Evolutionary conservation across 2,888 invertebrate species (phyloP), one percentile per base, ranked within the genome.

Genomic region (Salticus scenicus): DNA sequence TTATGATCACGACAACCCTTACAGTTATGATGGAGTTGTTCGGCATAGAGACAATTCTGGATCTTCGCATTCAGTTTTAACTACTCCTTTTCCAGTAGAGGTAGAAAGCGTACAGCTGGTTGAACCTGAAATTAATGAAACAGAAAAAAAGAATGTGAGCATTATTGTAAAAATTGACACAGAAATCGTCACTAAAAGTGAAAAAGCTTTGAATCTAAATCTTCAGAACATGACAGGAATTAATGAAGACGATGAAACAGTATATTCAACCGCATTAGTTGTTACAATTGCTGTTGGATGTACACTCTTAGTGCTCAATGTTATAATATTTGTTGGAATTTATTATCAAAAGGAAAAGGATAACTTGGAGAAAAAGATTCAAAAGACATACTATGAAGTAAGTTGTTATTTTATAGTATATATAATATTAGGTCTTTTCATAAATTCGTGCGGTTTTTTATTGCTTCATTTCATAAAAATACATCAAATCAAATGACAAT

Each of bases 211-310:
- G 33, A 57, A 57, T 24, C n/a, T 41, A n/a, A 20, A 69, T 10
- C 30, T 42, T 0, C 47, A 31, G 17, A 77, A 77, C 28, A 14
- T 57, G 57, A 77, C 72, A 17, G 42, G 57, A 20, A 14, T 47
- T 1, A 1, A 57, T 8, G 66, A 24, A 1, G 41, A 42, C 4
- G 75, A 80, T 8, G 63, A 75, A 17, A 64, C 37, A 27, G 87
- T 95, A 85, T 97, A 97, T 91, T 96, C 96, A 8, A 96, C 96
- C 0, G 97, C 97, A 0, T 92, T 97, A 27, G 95, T 96, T 4
- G 96, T 97, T 37, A 97, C 97, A 28, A 97, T 98, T 89, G 98
- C 97, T 67, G 97, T 98, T 88, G 98, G 98, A 42, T 97, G 97
- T 90, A 96, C 97, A 5, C 92, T 98, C 80, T 93, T 98, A 27